Base-by-base conservation (phyloP, 2,113 vertebrate genomes). In the Neomonachus schauinslandi region DNA sequence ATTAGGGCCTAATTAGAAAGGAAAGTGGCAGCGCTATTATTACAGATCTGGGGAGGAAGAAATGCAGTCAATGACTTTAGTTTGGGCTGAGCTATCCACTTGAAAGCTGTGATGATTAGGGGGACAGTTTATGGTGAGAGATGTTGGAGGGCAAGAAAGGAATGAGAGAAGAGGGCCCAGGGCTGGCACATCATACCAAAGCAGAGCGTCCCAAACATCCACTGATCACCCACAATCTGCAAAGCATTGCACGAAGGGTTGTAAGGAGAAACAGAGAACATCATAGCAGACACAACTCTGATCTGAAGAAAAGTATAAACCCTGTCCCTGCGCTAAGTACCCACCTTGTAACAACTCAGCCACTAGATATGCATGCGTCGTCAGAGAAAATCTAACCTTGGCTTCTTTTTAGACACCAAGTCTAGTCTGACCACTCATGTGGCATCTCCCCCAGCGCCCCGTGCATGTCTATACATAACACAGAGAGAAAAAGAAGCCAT, bases 1-100 rank as follows among this genome's bases (percentile, higher is more conserved):
- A 99, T 99, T 98, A 99, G 98, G 98, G 98, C 96, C 98, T 99
- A 99, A 98, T 99, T 99, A 99, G 98, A 99, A 99, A 99, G 99
- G 97, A 99, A 99, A 99, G 98, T 98, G 97, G 98, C 90, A 95
- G 94, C 91, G 94, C 98, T 98, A 97, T 98, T 98, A 98, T 98
- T 98, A 98, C 97, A 98, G 97, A 98, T 96, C 93, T 79, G 10
- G 97, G 97, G 91, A 96, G 98, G 81, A 98, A 89, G 97, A n/a
- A 86, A 96, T 24, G 21, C 49, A 94, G 96, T 71, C 93, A 46
- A 85, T 31, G 91, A 61, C 96, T 92, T 92, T 67, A 26, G 6
- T 85, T 94, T 36, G 94, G 97, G 96, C 88, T 19, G 46, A 98
- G 94, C 98, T 97, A 85, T 98, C 98, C 96, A 96, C 98, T 98